Conservation (phyloP, 2,113 vertebrate genomes). For the Oreochromis spilurus region DNA sequence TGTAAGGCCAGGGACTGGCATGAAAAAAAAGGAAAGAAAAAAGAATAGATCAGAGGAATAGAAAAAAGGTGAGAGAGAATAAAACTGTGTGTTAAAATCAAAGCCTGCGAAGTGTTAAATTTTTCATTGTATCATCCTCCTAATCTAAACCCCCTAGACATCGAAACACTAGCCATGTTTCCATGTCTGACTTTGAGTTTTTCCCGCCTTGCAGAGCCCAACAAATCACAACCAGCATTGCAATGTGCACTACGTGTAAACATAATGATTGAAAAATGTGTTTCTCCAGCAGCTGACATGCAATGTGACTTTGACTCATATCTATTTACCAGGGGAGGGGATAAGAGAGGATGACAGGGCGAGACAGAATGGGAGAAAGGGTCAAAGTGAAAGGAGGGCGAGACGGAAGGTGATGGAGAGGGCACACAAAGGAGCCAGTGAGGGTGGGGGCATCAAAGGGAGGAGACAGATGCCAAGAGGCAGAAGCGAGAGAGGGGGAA, state of each 20-base stretch:
- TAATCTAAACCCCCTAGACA: slow-evolving; percentile 15
- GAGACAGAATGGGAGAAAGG: slow-evolving; percentile 11
- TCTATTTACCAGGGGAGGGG: slow-evolving; percentile 29
- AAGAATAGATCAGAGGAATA: slow-evolving; percentile 37
- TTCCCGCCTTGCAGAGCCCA: not conserved
- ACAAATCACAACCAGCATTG: slow-evolving; percentile 7
- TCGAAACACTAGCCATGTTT: slow-evolving; percentile 6
- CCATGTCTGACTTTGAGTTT: not conserved
- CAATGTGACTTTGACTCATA: slow-evolving; percentile 37
- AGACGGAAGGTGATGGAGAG: slow-evolving; percentile 8
- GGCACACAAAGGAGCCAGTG: not conserved
- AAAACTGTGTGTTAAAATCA: slow-evolving; percentile 50
- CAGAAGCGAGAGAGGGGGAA: slow-evolving; percentile 33
- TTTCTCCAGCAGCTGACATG: slow-evolving; percentile 13
- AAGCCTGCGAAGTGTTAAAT: slow-evolving; percentile 17
- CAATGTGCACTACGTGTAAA: slow-evolving; percentile 28
- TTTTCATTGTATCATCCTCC: slow-evolving; percentile 23
- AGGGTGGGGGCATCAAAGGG: not conserved
- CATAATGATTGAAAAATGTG: slow-evolving; percentile 48
- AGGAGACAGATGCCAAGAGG: slow-evolving; percentile 39
- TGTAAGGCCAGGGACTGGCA: slow-evolving; percentile 94
- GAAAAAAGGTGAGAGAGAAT: slow-evolving; percentile 32
- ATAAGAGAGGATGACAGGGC: slow-evolving; percentile 7
- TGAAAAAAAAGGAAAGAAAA: not conserved
- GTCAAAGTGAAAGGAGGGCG: not conserved